Conservation (phyloP, 2,888 invertebrate genomes). For the Oscheius sp. region DNA sequence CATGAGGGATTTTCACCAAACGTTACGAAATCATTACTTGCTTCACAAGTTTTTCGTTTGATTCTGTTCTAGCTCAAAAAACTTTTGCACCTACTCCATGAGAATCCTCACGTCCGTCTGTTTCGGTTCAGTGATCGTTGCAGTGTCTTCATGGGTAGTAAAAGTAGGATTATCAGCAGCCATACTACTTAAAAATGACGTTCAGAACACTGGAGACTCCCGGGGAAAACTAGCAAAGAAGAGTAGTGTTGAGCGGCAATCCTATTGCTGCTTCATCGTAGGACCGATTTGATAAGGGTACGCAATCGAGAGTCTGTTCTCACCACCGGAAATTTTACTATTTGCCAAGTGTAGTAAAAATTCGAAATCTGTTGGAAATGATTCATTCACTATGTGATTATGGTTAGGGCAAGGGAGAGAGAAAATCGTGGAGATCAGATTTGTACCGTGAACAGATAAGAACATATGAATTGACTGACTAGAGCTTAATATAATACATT, state of each 20-base stretch:
- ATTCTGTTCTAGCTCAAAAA: too few species aligned
- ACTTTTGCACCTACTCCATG: constrained; percentile 15
- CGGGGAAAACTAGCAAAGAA: not conserved
- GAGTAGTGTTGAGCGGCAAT: constrained; percentile 28
- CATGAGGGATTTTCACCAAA: too few species aligned
- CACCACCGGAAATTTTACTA: constrained; percentile 19
- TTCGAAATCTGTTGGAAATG: not conserved
- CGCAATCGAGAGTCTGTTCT: not conserved
- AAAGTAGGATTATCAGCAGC: constrained; percentile 17
- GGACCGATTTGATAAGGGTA: constrained; percentile 20
- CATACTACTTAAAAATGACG: too few species aligned
- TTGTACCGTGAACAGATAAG: too few species aligned
- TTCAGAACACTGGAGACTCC: not conserved
- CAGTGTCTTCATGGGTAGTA: not conserved
- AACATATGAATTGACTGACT: too few species aligned
- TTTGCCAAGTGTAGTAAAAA: constrained; percentile 18
- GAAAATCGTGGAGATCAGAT: not conserved
- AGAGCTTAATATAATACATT: too few species aligned
- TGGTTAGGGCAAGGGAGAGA: constrained; percentile 1
- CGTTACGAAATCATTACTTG: too few species aligned
- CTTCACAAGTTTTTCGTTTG: too few species aligned
- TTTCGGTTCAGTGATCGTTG: not conserved
- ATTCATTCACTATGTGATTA: constrained; percentile 14
- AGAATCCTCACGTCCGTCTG: constrained; percentile 20
- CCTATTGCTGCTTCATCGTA: constrained; percentile 29